These are phyloP conservation scores for Atherinomorus stipes DNA, from an alignment of 2,113 vertebrate species.

Conservation along the genomic window DNA sequence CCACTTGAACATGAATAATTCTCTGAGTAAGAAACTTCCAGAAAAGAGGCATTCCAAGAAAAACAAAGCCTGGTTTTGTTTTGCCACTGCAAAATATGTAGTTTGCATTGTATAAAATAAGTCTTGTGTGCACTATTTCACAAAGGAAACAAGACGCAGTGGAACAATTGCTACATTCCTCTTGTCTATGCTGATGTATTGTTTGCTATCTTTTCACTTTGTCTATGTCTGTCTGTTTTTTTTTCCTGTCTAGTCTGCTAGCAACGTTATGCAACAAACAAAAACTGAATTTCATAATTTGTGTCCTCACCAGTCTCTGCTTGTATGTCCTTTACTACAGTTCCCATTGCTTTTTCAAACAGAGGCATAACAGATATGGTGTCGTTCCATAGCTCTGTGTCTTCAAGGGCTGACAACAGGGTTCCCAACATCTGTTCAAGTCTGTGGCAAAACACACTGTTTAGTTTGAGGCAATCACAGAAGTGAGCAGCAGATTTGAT, in stretches of 20 bases:
- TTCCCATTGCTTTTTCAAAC: conserved; percentile 45
- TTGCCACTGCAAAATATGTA: too few relatives aligned
- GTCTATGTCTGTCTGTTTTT: too few relatives aligned
- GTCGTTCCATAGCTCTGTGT: conserved; percentile 52
- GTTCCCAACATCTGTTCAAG: conserved; percentile 58
- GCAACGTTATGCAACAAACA: background rate
- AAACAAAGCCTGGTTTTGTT: too few relatives aligned
- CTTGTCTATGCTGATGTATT: background rate
- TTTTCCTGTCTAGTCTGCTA: background rate
- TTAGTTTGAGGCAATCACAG: background rate
- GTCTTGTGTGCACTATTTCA: background rate
- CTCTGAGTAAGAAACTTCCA: too few relatives aligned
- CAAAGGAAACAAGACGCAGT: background rate
- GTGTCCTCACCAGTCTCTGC: conserved; percentile 73
- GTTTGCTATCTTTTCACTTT: background rate
- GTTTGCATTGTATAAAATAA: too few relatives aligned
- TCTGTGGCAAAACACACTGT: conserved; percentile 57
- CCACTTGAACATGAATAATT: too few relatives aligned
- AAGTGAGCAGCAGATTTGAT: background rate
- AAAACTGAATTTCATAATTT: background rate
- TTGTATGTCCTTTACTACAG: conserved; percentile 33
- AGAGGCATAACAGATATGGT: conserved; percentile 37
- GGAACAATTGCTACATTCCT: background rate
- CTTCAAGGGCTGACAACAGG: conserved; percentile 61
- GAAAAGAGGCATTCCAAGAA: too few relatives aligned